Evolutionary conservation across 2,888 invertebrate genomes (phyloP).

Genomic region (Macropis europaea): DNA sequence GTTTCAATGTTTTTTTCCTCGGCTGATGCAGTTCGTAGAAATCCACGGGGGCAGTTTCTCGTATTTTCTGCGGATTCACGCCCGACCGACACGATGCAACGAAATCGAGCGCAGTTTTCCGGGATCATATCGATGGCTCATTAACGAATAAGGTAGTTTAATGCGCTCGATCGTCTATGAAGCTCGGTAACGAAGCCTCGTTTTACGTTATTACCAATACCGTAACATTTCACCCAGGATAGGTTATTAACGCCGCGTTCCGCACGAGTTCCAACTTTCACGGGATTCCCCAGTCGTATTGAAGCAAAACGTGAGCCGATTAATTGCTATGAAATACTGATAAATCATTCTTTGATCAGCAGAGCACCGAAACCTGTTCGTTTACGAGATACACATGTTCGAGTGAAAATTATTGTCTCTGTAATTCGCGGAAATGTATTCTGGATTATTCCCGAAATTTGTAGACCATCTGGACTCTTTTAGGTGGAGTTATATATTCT

Average conservation of each 20-base stretch:
- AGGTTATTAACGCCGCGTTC: constrained; percentile 3
- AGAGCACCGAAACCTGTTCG: neutral
- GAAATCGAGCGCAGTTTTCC: neutral
- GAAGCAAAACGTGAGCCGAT: neutral
- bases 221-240: constrained; percentile 17
- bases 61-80: neutral
- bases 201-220: constrained; percentile 24
- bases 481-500: no score
- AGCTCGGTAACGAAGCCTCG: constrained; percentile 1
- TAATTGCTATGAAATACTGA: neutral
- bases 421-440: no score
- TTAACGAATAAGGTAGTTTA: neutral
- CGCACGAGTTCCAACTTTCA: neutral
- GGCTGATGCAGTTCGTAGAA: no score
- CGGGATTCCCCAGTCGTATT: no score
- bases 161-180: neutral
- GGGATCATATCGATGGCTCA: constrained; percentile 4
- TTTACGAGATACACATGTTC: no score
- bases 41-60: no score
- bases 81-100: neutral
- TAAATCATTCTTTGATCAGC: neutral
- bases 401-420: no score
- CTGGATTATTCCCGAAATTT: no score
- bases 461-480: no score
- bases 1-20: no score